phyloP scores from a whole-genome alignment of 2,797 vertebrate genomes.

The Zenarchopterus dispar region DNA sequence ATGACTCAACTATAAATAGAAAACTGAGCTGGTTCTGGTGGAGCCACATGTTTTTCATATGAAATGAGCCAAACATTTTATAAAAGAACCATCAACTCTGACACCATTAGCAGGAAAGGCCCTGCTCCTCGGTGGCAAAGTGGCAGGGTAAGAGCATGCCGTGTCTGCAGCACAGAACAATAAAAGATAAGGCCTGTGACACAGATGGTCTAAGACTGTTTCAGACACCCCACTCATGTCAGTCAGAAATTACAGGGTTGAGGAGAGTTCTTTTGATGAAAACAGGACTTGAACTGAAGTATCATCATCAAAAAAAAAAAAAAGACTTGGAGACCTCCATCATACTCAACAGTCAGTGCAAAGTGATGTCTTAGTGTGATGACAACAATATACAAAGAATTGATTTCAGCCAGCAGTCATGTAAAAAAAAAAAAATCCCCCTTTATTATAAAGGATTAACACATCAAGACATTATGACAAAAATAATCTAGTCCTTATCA shows the following conservation, averaged over 20 bases:
- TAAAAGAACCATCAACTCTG: conserved; percentile 14
- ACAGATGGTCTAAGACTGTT: conserved; percentile 65
- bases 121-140: too few relatives aligned
- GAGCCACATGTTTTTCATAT: conserved; percentile 8
- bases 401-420: too few relatives aligned
- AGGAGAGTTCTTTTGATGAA: conserved; percentile 11
- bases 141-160: background rate
- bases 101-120: conserved; percentile 1
- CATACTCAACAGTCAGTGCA: too few relatives aligned
- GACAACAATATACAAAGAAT: too few relatives aligned
- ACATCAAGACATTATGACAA: too few relatives aligned
- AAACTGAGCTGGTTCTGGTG: conserved; percentile 5
- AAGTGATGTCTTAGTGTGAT: too few relatives aligned
- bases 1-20: conserved; percentile 33
- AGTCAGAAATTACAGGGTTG: conserved; percentile 46
- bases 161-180: conserved; percentile 46
- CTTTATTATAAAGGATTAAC: too few relatives aligned
- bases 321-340: conserved; percentile 25
- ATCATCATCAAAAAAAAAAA: conserved; percentile 43
- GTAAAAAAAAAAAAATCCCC: too few relatives aligned
- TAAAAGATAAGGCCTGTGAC: conserved; percentile 66
- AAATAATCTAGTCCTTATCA: too few relatives aligned
- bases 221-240: conserved; percentile 48
- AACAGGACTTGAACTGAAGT: conserved; percentile 28
- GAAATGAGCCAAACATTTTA: conserved; percentile 35